Base-by-base conservation (phyloP, 2,888 invertebrate species). In the Megalurothrips usitatus region DNA sequence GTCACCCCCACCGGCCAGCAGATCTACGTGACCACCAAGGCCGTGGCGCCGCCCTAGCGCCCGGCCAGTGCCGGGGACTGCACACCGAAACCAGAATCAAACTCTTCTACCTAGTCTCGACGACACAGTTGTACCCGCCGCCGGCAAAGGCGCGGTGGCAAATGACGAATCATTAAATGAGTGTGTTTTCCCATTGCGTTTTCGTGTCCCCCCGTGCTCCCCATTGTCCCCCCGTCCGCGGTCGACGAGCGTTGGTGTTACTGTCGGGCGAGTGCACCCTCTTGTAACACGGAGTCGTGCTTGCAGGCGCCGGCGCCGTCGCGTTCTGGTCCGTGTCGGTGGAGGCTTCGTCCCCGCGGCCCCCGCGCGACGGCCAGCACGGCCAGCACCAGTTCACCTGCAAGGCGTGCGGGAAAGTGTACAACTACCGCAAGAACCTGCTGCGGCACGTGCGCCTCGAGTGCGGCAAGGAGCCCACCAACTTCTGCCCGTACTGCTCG, bases 401-500 rank as follows among this genome's bases (percentile, higher is more conserved):
- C 68, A 82, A 28, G 34, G 63, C 6, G 28, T 87, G 87, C 83
- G 86, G 86, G 82, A 86, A 86, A 80, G 82, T 83, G 43, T 87
- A 87, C 84, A 84, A 85, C 83, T 86, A 85, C 84, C 84, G 85
- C 82, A 86, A 85, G 79, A 86, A 86, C 78, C 84, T 87, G 83
- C 84, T 83, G 79, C 84, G 87, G 78, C 87, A 87, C 82, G 79
- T 86, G 79, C 84, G 79, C 26, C 6, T 79, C 14, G 79, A 79
- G 79, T 58, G 48, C 19, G 26, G 79, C 52, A 79, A 58, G 26
- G 82, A 84, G 17, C 86, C 87, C 34, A 85, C 85, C 82, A 85
- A 86, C 83, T 85, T 86, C 82, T 87, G 87, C 81, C 86, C 85
- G 48, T 85, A 84, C 83, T 87, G 87, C 81, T 85, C 82, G 1